phyloP scores from a whole-genome alignment of 2,113 vertebrate species.

The Bostrychus sinensis region DNA sequence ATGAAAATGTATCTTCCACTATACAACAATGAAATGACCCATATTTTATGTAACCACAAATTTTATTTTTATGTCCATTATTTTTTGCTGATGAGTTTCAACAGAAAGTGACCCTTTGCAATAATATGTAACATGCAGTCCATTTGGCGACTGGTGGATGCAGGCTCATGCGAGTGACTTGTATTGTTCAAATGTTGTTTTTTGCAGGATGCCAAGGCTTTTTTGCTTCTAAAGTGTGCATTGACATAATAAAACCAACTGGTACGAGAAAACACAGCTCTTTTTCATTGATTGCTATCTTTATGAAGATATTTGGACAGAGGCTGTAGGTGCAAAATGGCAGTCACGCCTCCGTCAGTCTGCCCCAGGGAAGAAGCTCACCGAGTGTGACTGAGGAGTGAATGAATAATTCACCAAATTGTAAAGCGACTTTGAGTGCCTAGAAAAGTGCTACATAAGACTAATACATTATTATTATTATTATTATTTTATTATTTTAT shows the following conservation, averaged over 20 bases:
- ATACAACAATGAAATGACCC: slow-evolving; percentile 54
- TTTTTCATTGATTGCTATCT: slow-evolving; percentile 3
- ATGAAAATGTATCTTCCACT: slow-evolving; percentile 50
- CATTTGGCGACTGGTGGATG: slow-evolving; percentile 47
- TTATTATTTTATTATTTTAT: no score
- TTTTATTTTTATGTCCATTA: slow-evolving; percentile 57
- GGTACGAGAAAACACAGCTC: slow-evolving; percentile 42
- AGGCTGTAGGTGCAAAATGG: slow-evolving; percentile 37
- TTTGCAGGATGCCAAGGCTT: slow-evolving; percentile 67
- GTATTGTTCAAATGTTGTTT: slow-evolving; percentile 35
- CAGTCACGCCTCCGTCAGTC: no score
- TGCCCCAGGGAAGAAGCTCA: no score
- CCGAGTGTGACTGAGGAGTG: no score
- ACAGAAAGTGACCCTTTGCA: slow-evolving; percentile 82
- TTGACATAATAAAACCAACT: slow-evolving; percentile 75
- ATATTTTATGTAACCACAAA: slow-evolving; percentile 60
- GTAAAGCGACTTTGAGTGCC: no score
- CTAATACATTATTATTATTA: no score
- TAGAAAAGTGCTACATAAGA: no score
- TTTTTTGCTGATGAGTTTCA: slow-evolving; percentile 58
- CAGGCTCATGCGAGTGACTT: slow-evolving; percentile 39
- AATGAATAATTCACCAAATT: no score
- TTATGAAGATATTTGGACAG: slow-evolving; percentile 8
- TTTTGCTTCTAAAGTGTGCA: slow-evolving; percentile 69
- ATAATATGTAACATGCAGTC: slow-evolving; percentile 81